Conservation (phyloP, 2,888 invertebrate genomes). For the Atherix ibis region DNA sequence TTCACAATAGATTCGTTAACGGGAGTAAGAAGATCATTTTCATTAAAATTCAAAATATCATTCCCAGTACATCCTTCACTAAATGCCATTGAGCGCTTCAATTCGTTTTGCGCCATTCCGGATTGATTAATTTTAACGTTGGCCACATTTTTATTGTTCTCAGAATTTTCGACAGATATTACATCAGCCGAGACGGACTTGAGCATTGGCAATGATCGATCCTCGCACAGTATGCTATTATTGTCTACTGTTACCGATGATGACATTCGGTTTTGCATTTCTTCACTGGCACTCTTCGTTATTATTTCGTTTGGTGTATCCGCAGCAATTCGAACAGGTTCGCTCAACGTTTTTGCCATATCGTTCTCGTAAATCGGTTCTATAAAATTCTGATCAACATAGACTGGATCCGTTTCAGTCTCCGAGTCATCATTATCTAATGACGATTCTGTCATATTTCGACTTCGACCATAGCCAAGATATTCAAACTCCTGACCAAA, state of each 20-base stretch:
- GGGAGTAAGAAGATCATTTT: conserved; percentile 14
- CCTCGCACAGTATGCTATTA: too few relatives aligned
- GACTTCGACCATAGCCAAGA: conserved; percentile 33
- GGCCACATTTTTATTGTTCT: conserved; percentile 12
- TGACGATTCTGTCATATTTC: conserved; percentile 39
- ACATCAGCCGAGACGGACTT: conserved; percentile 10
- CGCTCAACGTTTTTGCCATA: conserved; percentile 7
- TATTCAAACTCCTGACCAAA: conserved; percentile 43
- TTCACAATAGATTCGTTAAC: conserved; percentile 14
- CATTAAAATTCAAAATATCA: conserved; percentile 5
- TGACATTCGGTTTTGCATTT: too few relatives aligned
- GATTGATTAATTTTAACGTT: conserved; percentile 7
- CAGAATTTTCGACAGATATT: conserved; percentile 8
- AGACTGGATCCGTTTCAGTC: conserved; percentile 19
- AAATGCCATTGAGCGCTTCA: conserved; percentile 7
- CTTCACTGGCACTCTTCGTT: too few relatives aligned
- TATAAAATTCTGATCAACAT: conserved; percentile 11
- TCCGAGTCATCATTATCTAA: conserved; percentile 37
- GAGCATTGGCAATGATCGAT: conserved; percentile 1
- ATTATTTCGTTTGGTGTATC: too few relatives aligned
- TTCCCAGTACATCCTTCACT: conserved; percentile 6
- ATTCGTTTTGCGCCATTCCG: neutral
- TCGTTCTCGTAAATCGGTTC: conserved; percentile 2
- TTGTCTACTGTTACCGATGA: too few relatives aligned
- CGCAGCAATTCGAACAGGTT: conserved; percentile 6